Conservation (phyloP, 1,140 invertebrate species). For the Dicyema japonicum region DNA sequence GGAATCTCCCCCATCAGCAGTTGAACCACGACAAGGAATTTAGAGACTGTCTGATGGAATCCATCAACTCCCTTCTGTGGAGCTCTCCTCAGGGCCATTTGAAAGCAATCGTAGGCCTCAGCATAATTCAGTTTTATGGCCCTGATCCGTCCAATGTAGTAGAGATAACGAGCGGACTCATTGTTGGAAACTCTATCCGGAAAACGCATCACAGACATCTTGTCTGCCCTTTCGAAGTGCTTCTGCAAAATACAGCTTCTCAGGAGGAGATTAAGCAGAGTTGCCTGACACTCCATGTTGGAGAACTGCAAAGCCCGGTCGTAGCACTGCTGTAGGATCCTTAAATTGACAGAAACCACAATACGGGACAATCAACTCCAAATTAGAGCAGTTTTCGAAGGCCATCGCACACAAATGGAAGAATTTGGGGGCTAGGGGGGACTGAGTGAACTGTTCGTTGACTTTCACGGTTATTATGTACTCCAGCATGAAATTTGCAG, state of each 20-base stretch:
- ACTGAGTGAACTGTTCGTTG: no score
- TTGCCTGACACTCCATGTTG: slow-evolving; percentile 88
- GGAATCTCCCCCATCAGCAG: slow-evolving; percentile 80
- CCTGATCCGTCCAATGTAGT: slow-evolving; percentile 68
- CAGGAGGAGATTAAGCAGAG: slow-evolving; percentile 66
- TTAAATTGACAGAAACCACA: no score
- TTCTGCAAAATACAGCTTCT: slow-evolving; percentile 78
- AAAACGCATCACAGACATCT: slow-evolving; percentile 70
- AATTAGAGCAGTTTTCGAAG: no score
- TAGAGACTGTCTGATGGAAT: slow-evolving; percentile 57
- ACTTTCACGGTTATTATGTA: no score
- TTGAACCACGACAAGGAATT: slow-evolving; percentile 40
- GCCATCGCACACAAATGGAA: no score
- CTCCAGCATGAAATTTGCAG: no score
- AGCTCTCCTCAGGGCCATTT: slow-evolving; percentile 63
- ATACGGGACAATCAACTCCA: no score
- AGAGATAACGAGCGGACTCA: slow-evolving; percentile 80
- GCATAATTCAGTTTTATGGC: slow-evolving; percentile 81
- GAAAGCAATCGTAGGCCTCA: slow-evolving; percentile 64
- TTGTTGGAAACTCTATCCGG: slow-evolving; percentile 80
- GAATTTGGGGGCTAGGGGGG: no score
- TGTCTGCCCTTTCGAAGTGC: slow-evolving; percentile 52
- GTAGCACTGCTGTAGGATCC: no score
- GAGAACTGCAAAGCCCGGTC: no score
- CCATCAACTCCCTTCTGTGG: slow-evolving; percentile 78